Conservation (phyloP, 2,113 vertebrate species). For the Lucifuga dentata region DNA sequence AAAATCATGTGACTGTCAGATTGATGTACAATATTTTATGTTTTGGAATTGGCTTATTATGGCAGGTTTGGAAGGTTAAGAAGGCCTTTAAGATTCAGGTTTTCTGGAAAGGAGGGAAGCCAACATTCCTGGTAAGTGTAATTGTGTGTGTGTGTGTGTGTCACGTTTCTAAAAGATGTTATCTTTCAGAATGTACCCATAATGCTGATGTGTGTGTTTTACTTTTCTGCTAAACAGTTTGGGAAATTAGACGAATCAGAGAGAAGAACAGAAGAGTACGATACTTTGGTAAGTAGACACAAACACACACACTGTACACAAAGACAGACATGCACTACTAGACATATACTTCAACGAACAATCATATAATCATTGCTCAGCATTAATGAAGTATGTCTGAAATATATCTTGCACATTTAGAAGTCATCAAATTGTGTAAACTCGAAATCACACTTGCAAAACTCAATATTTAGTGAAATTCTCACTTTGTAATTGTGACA, state of each 20-base stretch:
- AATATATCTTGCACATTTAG: no score
- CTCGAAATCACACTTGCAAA: no score
- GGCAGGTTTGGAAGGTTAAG: conserved; percentile 98
- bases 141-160: background rate
- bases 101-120: conserved; percentile 87
- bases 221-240: conserved; percentile 83
- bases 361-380: no score
- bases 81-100: conserved; percentile 96
- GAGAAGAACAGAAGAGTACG: conserved; percentile 93
- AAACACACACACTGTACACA: background rate
- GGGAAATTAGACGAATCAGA: conserved; percentile 92
- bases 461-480: no score
- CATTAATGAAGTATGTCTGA: no score
- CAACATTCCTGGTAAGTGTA: conserved; percentile 85
- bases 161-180: background rate
- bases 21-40: background rate
- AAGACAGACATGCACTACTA: no score
- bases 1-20: no score
- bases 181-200: no score
- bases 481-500: no score
- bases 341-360: no score
- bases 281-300: conserved; percentile 87
- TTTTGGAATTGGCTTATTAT: background rate
- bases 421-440: no score
- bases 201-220: no score